These are phyloP conservation scores for Myotis planiceps DNA, from an alignment of 2,797 vertebrate species.

Conservation along the genomic window DNA sequence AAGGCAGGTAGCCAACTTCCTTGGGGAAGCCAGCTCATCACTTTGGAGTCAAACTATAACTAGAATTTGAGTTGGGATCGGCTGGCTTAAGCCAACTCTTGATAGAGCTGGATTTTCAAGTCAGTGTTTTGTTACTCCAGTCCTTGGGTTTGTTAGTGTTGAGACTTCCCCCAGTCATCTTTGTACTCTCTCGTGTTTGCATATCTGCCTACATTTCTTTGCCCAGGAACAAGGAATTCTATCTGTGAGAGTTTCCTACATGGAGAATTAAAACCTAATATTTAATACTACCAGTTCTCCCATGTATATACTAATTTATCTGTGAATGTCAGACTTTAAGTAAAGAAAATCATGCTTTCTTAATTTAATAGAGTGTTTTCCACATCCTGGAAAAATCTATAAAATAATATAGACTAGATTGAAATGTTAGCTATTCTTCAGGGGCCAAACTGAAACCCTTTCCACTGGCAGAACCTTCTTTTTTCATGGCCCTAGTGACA, in stretches of 20 bases:
- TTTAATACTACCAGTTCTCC: constrained; percentile 20
- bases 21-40: constrained; percentile 43
- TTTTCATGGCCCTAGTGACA: constrained; percentile 33
- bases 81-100: constrained; percentile 22
- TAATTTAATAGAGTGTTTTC: constrained; percentile 43
- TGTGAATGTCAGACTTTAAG: constrained; percentile 48
- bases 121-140: neutral
- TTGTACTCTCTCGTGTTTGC: neutral
- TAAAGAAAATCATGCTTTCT: constrained; percentile 27
- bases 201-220: constrained; percentile 28
- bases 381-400: constrained; percentile 24
- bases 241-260: constrained; percentile 38
- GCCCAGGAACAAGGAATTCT: constrained; percentile 25
- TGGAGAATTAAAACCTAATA: constrained; percentile 56
- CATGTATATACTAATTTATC: constrained; percentile 46
- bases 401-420: constrained; percentile 25
- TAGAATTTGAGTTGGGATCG: constrained; percentile 14
- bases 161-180: neutral
- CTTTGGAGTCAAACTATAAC: constrained; percentile 12
- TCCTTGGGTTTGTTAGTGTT: neutral
- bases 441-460: constrained; percentile 49
- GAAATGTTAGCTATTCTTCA: constrained; percentile 46
- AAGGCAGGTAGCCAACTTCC: constrained; percentile 26
- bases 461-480: constrained; percentile 23
- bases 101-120: constrained; percentile 49